phyloP scores from a whole-genome alignment of 2,888 invertebrate species.

The Melikaiella ostensackeni region DNA sequence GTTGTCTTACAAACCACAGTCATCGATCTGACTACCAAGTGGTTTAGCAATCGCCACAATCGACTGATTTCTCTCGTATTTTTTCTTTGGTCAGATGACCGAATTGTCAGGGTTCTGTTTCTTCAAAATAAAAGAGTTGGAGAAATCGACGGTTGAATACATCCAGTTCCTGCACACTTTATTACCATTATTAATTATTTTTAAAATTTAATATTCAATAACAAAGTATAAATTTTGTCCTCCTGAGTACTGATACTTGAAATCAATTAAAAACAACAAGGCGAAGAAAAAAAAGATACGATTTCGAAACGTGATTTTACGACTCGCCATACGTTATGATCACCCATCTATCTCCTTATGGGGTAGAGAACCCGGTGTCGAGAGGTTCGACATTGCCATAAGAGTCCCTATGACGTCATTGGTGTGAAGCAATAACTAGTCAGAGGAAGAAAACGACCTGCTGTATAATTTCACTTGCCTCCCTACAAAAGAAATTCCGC shows the following conservation, averaged over 20 bases:
- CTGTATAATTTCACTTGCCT: conserved; percentile 27
- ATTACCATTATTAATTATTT: neutral
- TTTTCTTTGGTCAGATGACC: conserved; percentile 3
- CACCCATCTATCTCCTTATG: conserved; percentile 63
- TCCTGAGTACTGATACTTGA: neutral
- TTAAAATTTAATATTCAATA: too few species aligned
- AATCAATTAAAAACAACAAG: conserved; percentile 27
- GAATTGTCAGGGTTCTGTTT: neutral
- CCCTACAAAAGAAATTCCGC: conserved; percentile 14
- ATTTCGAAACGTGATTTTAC: conserved; percentile 32
- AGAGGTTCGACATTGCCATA: conserved; percentile 63
- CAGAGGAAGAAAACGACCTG: conserved; percentile 45
- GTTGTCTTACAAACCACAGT: conserved; percentile 1
- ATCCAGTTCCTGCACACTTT: neutral
- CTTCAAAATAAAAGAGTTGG: neutral
- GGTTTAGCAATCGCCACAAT: conserved; percentile 12
- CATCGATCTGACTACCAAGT: conserved; percentile 14
- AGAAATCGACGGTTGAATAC: neutral
- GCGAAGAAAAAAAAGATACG: conserved; percentile 31
- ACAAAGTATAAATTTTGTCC: neutral
- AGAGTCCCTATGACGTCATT: conserved; percentile 63
- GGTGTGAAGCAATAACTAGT: conserved; percentile 56
- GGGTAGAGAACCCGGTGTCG: conserved; percentile 60
- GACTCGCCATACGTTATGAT: conserved; percentile 52
- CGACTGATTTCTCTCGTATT: conserved; percentile 14